phyloP scores from a whole-genome alignment of 2,888 invertebrate genomes.

The Zele albiditarsus region DNA sequence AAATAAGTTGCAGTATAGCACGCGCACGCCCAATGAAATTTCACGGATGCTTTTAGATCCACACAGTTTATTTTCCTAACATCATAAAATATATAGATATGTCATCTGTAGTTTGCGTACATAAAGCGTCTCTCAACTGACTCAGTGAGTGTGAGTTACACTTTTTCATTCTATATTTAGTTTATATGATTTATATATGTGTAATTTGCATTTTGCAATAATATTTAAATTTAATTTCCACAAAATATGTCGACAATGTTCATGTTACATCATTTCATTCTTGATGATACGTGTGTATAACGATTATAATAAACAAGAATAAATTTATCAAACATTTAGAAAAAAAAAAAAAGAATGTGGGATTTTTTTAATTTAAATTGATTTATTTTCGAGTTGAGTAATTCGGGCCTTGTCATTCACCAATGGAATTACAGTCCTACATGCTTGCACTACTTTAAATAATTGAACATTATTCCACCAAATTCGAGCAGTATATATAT shows the following conservation, averaged over 20 bases:
- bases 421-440: no score
- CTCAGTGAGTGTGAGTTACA: background rate
- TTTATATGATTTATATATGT: background rate
- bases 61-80: conserved; percentile 43
- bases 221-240: conserved; percentile 16
- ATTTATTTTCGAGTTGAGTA: no score
- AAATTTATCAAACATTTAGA: background rate
- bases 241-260: background rate
- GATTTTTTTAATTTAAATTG: no score
- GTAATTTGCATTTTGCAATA: conserved; percentile 19
- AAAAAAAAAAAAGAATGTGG: background rate
- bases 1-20: conserved; percentile 38
- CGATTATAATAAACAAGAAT: background rate
- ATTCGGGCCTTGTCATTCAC: no score
- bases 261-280: background rate
- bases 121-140: conserved; percentile 6
- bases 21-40: conserved; percentile 33
- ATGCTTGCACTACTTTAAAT: no score
- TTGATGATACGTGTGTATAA: background rate
- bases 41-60: conserved; percentile 51
- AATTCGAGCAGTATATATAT: no score
- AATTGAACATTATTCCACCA: no score
- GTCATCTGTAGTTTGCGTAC: background rate
- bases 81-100: conserved; percentile 10
- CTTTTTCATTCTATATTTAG: conserved; percentile 32